Percentiles rank a stretch among this genome's conserved stretches.
phyloP scores from a whole-genome alignment of 2,113 vertebrate species.

The Leptodactylus fuscus region DNA sequence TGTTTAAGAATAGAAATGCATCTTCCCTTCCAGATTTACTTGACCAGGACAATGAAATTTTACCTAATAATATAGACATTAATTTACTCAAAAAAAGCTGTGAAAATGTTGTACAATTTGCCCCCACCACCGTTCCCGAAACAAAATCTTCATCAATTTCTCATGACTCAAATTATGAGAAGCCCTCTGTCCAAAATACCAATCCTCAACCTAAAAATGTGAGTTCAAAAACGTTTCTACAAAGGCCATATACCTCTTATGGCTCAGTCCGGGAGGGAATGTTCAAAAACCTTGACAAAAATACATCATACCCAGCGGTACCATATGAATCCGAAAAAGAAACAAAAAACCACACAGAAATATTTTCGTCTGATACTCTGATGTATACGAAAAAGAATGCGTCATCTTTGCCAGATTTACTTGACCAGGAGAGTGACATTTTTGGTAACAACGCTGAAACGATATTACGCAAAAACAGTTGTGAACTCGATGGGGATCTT shows the following conservation, averaged over 20 bases:
- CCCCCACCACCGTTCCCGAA: not conserved
- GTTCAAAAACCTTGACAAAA: not conserved
- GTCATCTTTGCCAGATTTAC: conserved; percentile 60
- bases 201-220: not conserved
- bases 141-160: not conserved
- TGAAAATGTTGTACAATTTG: not conserved
- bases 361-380: conserved; percentile 46
- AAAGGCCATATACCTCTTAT: not conserved
- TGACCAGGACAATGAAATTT: conserved; percentile 48
- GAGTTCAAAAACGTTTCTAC: not conserved
- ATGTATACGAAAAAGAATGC: conserved; percentile 58
- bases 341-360: not conserved
- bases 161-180: not conserved
- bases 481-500: not conserved
- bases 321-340: not conserved
- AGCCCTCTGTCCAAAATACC: not conserved
- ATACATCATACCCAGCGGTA: not conserved
- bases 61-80: not conserved
- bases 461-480: not conserved
- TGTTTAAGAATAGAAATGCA: conserved; percentile 58
- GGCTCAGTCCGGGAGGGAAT: not conserved
- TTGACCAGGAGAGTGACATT: conserved; percentile 50
- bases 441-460: not conserved
- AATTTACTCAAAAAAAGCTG: not conserved
- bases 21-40: conserved; percentile 61